Evolutionary conservation across 2,113 vertebrate genomes (phyloP), one percentile per base, ranked within the genome.

Genomic region (Epinephelus moara): DNA sequence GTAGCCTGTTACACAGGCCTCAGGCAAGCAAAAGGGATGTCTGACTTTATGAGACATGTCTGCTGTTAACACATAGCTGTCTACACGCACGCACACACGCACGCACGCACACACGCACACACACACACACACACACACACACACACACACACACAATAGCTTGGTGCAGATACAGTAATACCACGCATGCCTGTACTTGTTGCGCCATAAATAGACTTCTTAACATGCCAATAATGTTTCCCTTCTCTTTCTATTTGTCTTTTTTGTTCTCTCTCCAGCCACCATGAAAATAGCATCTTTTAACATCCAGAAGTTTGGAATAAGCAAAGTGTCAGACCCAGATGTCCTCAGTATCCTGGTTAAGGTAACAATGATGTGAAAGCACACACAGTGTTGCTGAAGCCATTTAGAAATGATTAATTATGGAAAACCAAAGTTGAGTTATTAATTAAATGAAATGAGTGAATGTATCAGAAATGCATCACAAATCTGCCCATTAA

Each of bases 261-360:
- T 37, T 69, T n/a, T 75, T 4, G 37, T 56, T 17, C 13, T 49
- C 27, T 67, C 50, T 47, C 19, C 69, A 94, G 91, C 23, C 53
- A 83, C 13, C 76, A 95, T 95, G 94, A 95, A 94, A 72, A 70
- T 95, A 1, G 93, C 94, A n/a, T 70, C 95, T 0, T 95, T 95
- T 17, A 95, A 95, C 80, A 81, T 91, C 75, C 92, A 94, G 81
- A 92, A 82, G 70, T 95, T 95, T 86, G 95, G 94, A 13, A 74
- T 13, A 7, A 88, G 21, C 13, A 95, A 95, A 89, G 89, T 94
- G 42, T 90, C 87, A 0, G 85, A 95, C 27, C 74, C 87, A 21
- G 55, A 91, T 0, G 52, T 92, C 18, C 72, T 94, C 5, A 1
- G 73, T 0, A 84, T 85, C 57, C 83, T 95, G 49, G 57, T 78